Evolutionary conservation across 53 echinoderm and acorn worm genomes (phyloP).

Genomic region (Luidia sarsii): DNA sequence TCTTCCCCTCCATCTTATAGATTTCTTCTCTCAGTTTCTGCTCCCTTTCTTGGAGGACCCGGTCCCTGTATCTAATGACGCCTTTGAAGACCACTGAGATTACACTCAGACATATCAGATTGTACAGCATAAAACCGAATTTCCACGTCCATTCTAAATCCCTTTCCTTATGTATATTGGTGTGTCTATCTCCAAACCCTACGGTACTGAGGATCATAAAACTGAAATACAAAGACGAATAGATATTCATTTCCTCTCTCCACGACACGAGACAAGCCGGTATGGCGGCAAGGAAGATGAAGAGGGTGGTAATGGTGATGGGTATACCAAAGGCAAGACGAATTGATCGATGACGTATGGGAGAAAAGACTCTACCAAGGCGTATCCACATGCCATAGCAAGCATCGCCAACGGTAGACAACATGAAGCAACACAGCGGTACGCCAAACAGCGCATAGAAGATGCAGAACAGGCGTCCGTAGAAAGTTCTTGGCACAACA

Average conservation of each 20-base stretch:
- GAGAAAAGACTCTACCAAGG: background rate
- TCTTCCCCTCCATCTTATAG: too few species aligned
- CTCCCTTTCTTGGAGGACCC: too few species aligned
- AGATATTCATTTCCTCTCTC: constrained; percentile 28
- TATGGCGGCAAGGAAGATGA: constrained; percentile 26
- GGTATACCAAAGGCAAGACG: constrained; percentile 6
- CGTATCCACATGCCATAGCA: background rate
- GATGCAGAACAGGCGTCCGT: constrained; percentile 19
- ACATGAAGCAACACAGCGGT: constrained; percentile 20
- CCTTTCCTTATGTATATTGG: too few species aligned
- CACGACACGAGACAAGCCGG: constrained; percentile 34
- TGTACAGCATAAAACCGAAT: background rate
- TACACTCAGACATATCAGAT: background rate
- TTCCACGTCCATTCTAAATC: background rate
- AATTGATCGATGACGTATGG: background rate
- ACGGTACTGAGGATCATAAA: constrained; percentile 58
- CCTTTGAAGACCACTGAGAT: background rate
- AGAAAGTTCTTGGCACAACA: constrained; percentile 15
- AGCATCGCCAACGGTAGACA: constrained; percentile 25
- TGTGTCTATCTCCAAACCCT: background rate
- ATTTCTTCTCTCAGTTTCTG: too few species aligned
- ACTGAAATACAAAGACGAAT: constrained; percentile 49
- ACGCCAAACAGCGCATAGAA: constrained; percentile 37
- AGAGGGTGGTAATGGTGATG: background rate
- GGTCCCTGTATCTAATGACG: too few species aligned